Base-by-base conservation (phyloP, 2,888 invertebrate species). In the Microplitis deprimator region DNA sequence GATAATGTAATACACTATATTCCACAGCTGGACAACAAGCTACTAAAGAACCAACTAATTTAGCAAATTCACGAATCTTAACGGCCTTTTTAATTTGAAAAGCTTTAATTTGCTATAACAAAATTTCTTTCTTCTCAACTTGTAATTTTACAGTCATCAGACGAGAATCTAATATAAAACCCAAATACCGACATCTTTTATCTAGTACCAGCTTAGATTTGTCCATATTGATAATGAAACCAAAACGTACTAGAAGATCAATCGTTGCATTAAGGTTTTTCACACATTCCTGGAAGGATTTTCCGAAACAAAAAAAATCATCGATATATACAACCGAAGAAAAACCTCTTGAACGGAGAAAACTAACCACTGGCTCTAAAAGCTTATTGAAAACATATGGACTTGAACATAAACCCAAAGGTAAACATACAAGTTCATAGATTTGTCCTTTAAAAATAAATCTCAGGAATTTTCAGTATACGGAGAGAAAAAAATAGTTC, bases 31-130 rank as follows among this genome's bases (percentile, higher is more conserved):
- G 81, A n/a, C 77, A 79, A 1, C 79, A 77, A 17, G 79, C 97
- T 0, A 91, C 98, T 77, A 97, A 97, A 7, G 76, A 13, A 3
- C 81, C 79, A n/a, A 79, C 41, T 41, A 81, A 62, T 65, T 77
- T n/a, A 2, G 76, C 76, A 41, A 80, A 71, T 16, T 78, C 61
- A 62, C 76, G 38, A 6, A 83, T 83, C 69, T 79, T 79, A 16
- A 7, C 7, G 5, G n/a, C 17, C 1, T 20, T 20, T 20, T 20
- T 20, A 1, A 20, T 20, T 20, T 20, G 20, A 20, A 20, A 20
- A 20, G 1, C 20, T 20, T 20, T 1, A 20, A 20, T 20, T 1
- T 20, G 20, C 20, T 20, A 1, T 20, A 1, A 20, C 20, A 20
- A 20, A 20, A 20, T 20, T 20, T 20, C 20, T 20, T 20, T 20